Base-by-base conservation (phyloP, 2,888 invertebrate genomes). In the Chorisops tibialis region DNA sequence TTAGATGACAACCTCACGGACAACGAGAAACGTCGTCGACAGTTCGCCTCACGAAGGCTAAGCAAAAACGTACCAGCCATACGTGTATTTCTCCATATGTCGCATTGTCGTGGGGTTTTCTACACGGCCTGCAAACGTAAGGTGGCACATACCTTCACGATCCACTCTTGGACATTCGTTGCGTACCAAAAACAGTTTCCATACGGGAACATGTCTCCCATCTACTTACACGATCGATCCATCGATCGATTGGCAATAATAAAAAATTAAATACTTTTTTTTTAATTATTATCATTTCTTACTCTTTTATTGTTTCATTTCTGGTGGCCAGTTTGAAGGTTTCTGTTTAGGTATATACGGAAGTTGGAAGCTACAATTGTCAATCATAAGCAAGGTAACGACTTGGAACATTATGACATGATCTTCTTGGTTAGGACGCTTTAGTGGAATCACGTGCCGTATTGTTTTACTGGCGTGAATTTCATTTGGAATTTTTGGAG, bases 141-240 rank as follows among this genome's bases (percentile, higher is more conserved):
- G 21, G 19, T 38, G n/a, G 19, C 38, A 19, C 38, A 52, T 52
- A 21, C 51, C 51, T 3, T 24, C 51, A 52, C 51, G 51, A 52
- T 52, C 38, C 19, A 52, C n/a, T 52, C 38, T 52, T 43, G 54
- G 54, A 54, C 43, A 41, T 54, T 54, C 54, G 24, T 43, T 54
- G 54, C 41, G 54, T 54, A 54, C 54, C 54, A 41, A 43, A 54
- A 54, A 43, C 43, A 18, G 54, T 54, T 54, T 54, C 54, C 54
- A 54, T 43, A 43, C 24, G 43, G 18, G 51, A 52, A 38, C 51
- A 52, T 52, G 51, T 37, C 51, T 52, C 16, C 51, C 51, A 52
- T 52, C 38, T 38, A 19, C 50, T n/a, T 38, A 52, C 38, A 22
- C 41, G 24, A 39, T 41, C 43, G 41, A 43, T 43, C 41, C 41